Conservation (phyloP, 2,797 vertebrate genomes). For the Chelmon rostratus region DNA sequence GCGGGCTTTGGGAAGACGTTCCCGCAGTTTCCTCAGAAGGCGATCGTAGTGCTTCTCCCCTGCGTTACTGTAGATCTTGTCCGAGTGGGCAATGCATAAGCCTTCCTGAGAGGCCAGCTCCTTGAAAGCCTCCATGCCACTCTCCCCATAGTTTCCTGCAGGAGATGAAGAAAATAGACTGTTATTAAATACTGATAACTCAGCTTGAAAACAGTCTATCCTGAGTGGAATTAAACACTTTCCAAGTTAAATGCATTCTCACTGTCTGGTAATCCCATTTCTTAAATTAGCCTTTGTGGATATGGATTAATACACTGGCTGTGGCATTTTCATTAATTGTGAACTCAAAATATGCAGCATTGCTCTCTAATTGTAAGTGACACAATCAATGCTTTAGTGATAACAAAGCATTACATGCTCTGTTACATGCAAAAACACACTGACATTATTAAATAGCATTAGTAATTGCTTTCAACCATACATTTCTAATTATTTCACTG, state of each 20-base stretch:
- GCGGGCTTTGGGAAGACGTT: constrained; percentile 95
- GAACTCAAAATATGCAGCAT: not conserved
- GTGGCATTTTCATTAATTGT: constrained; percentile 2
- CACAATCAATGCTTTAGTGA: constrained; percentile 16
- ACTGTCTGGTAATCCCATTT: constrained; percentile 16
- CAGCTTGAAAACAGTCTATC: not conserved
- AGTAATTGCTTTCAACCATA: constrained; percentile 35
- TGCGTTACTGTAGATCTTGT: constrained; percentile 99
- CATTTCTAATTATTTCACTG: constrained; percentile 45
- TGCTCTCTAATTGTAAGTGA: constrained; percentile 6
- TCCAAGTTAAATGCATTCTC: not conserved
- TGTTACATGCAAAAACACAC: constrained; percentile 19
- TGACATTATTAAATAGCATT: constrained; percentile 30
- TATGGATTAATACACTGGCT: not conserved
- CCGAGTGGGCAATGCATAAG: constrained; percentile 97
- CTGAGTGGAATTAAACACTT: not conserved
- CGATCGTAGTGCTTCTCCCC: constrained; percentile 97
- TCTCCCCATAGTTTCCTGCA: constrained; percentile 98
- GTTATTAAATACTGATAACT: not conserved
- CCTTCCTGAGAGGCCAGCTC: constrained; percentile 96
- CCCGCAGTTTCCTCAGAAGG: constrained; percentile 93
- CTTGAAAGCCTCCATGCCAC: constrained; percentile 99
- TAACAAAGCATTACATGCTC: constrained; percentile 31
- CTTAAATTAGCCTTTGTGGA: not conserved
- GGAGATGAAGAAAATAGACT: constrained; percentile 37